Percentiles rank a stretch among this genome's conserved stretches.
These are phyloP conservation scores for Leucophenga maculata DNA, from an alignment of 2,888 invertebrate species.

Conservation along the genomic window DNA sequence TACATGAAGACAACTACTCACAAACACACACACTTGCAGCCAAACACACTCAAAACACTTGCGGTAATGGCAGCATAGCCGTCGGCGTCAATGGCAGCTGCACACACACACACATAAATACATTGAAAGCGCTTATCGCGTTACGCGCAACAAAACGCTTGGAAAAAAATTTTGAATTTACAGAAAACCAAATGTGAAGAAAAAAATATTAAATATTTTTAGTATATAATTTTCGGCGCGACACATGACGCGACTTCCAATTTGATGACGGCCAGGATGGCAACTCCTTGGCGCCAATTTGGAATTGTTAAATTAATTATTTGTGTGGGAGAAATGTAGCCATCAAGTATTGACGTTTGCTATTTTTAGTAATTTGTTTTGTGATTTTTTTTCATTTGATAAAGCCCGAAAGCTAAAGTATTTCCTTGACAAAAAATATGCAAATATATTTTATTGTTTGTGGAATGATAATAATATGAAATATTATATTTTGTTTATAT, in stretches of 20 bases:
- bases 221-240: conserved; percentile 69
- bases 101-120: conserved; percentile 26
- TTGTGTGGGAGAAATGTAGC: conserved; percentile 12
- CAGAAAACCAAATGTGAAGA: conserved; percentile 31
- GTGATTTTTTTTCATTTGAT: too few relatives aligned
- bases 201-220: conserved; percentile 61
- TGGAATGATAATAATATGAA: too few relatives aligned
- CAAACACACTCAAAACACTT: conserved; percentile 8
- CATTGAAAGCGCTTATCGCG: conserved; percentile 8
- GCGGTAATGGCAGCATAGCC: conserved; percentile 5
- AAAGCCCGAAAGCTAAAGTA: too few relatives aligned
- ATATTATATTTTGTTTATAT: too few relatives aligned
- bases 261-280: too few relatives aligned
- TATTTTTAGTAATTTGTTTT: conserved; percentile 13
- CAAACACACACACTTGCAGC: background rate
- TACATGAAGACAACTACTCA: background rate
- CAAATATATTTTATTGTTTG: too few relatives aligned
- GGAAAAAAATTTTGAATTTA: background rate
- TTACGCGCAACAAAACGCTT: conserved; percentile 23
- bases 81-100: conserved; percentile 47
- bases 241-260: conserved; percentile 68
- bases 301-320: background rate
- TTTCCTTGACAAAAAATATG: too few relatives aligned
- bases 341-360: conserved; percentile 32
- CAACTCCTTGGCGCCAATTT: too few relatives aligned